Base-by-base conservation (phyloP, 2,888 invertebrate species). In the Catocala nupta region DNA sequence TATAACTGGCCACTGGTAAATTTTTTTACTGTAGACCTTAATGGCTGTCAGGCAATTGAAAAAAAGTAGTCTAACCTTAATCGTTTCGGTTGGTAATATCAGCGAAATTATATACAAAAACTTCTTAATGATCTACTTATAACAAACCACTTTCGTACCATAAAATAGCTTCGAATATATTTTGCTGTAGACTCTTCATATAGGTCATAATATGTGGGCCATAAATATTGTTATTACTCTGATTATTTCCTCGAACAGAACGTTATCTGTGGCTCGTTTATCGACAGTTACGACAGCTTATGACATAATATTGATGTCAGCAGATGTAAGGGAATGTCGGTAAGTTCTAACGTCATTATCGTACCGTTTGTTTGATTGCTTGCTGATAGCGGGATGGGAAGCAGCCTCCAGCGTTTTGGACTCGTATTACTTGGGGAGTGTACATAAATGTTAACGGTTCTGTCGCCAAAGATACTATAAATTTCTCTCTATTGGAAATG, bases 291-390 rank as follows among this genome's bases (percentile, higher is more conserved):
- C n/a, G n/a, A n/a, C n/a, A n/a, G n/a, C n/a, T n/a, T n/a, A n/a
- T 79, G 75, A 75, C 75, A 61, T 77, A 64, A 81, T 82, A 82
- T 82, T 82, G 81, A 86, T 81, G 83, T 80, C 80, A 83, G 84
- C 80, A 82, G 81, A 85, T 80, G 81, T 77, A 72, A 82, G 81
- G 73, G 75, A 77, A 80, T 80, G 73, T 81, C 73, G 65, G 81
- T 71, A 77, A 73, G 68, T 77, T 74, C 75, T 84, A 82, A 86
- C 83, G 79, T 86, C 86, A 87, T 89, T 88, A 89, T 82, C 77
- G 81, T 80, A 74, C 65, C 84, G 80, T 86, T 86, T 86, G 87
- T 88, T 85, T 88, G 89, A 89, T 88, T 88, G 86, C 84, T 85
- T 82, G 80, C 79, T 81, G 86, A 89, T 88, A 89, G 83, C 69